A percentile compares a stretch with the other conserved stretches of the same genome.
Evolutionary conservation across 1,140 invertebrate species (phyloP).

Genomic region (Bathynomus jamesi): DNA sequence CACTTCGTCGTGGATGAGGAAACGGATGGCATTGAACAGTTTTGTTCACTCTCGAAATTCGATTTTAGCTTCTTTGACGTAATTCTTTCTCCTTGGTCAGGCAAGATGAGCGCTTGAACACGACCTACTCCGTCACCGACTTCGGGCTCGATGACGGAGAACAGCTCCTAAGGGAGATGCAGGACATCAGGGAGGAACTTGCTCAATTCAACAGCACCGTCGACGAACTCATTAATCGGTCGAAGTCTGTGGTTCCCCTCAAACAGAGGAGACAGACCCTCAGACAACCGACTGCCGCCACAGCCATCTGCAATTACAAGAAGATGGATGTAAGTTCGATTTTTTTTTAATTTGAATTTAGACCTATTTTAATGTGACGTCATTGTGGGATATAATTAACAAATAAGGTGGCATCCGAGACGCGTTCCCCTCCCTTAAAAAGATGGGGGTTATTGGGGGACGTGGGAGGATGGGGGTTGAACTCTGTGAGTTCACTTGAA

Average conservation of each 20-base stretch:
- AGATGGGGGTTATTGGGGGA: no score
- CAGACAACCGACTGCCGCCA: constrained; percentile 65
- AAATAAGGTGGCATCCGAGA: no score
- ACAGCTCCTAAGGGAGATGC: constrained; percentile 82
- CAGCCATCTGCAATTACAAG: constrained; percentile 86
- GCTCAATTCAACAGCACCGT: constrained; percentile 77
- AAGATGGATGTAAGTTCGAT: constrained; percentile 63
- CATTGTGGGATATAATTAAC: no score
- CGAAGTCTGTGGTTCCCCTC: constrained; percentile 78
- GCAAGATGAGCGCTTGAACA: constrained; percentile 77
- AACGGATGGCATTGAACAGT: no score
- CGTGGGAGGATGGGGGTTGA: no score
- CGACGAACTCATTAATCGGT: constrained; percentile 64
- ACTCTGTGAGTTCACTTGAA: no score
- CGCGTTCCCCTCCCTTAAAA: no score
- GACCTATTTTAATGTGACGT: no score
- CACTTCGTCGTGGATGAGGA: no score
- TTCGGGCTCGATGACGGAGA: constrained; percentile 92
- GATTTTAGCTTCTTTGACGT: background rate
- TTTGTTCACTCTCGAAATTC: no score
- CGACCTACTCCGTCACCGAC: constrained; percentile 83
- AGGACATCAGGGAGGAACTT: constrained; percentile 83
- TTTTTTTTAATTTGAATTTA: background rate
- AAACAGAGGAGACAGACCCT: constrained; percentile 78
- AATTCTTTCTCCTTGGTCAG: constrained; percentile 2